Percentiles rank a stretch among this genome's conserved stretches.
Evolutionary conservation across 2,888 invertebrate genomes (phyloP).

Genomic region (Nomada lathburiana): DNA sequence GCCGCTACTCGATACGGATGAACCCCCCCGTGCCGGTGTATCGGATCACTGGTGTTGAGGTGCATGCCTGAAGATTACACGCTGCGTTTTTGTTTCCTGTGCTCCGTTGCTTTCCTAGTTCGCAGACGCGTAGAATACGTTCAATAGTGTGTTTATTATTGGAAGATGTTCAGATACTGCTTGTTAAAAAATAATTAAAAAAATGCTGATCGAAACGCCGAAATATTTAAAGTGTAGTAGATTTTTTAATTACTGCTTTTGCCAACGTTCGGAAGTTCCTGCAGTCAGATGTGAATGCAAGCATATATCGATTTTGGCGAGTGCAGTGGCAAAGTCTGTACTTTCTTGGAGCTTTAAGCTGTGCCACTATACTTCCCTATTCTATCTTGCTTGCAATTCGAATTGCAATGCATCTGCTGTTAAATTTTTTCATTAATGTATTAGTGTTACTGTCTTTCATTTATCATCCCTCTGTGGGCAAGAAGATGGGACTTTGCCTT

Average conservation of each 20-base stretch:
- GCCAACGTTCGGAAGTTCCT: background rate
- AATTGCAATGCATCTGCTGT: no score
- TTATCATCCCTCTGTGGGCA: no score
- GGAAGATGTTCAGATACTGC: background rate
- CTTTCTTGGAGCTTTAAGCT: background rate
- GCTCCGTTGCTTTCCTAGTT: background rate
- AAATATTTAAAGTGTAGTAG: background rate
- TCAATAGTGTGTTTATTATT: background rate
- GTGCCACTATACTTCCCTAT: no score
- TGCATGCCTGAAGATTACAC: background rate
- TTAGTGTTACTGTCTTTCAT: no score
- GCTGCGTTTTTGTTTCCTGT: background rate
- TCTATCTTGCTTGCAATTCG: no score
- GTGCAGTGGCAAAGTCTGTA: background rate
- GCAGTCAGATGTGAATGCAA: background rate
- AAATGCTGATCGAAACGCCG: background rate
- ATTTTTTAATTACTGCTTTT: background rate
- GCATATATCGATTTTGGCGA: background rate
- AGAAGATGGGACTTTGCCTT: no score
- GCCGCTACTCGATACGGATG: background rate
- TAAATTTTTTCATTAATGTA: no score
- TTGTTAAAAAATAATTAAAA: no score
- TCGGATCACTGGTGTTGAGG: background rate
- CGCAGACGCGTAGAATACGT: background rate
- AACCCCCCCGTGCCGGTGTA: no score